These are phyloP conservation scores for Baryphthengus martii DNA, from an alignment of 2,113 vertebrate species.

Conservation along the genomic window DNA sequence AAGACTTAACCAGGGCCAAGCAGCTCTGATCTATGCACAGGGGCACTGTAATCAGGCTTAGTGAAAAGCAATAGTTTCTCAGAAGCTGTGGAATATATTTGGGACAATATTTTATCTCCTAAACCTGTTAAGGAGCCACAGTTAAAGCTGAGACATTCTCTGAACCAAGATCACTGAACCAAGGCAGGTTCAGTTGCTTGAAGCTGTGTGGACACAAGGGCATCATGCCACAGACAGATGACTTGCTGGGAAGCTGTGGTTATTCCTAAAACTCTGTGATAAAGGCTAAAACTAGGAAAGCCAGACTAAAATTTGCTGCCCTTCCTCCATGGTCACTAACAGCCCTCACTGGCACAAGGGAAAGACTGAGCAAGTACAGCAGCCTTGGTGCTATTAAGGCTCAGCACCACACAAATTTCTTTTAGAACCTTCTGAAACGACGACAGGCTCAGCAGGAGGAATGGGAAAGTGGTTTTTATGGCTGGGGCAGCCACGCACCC, in stretches of 20 bases:
- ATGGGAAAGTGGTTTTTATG: neutral
- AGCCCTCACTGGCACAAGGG: neutral
- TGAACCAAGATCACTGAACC: neutral
- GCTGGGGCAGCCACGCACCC: neutral
- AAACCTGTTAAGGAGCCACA: neutral
- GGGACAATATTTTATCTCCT: neutral
- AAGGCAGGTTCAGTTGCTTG: neutral
- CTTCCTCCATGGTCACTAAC: neutral
- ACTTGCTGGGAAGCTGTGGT: neutral
- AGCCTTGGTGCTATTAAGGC: neutral
- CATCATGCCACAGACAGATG: neutral
- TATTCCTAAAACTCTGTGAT: neutral
- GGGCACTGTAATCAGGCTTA: neutral
- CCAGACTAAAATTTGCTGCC: neutral
- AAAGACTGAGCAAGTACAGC: rapidly evolving
- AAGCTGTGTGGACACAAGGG: rapidly evolving
- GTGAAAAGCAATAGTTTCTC: neutral
- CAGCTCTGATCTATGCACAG: neutral
- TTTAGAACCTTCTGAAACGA: neutral
- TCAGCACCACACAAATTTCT: neutral
- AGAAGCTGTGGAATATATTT: neutral
- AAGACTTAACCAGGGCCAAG: neutral
- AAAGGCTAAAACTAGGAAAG: neutral
- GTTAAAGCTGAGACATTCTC: neutral
- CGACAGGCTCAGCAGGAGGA: neutral